Percentiles rank a stretch among this genome's conserved stretches.
Evolutionary conservation across 1,140 invertebrate species (phyloP).

Genomic region (Megalopta genalis): DNA sequence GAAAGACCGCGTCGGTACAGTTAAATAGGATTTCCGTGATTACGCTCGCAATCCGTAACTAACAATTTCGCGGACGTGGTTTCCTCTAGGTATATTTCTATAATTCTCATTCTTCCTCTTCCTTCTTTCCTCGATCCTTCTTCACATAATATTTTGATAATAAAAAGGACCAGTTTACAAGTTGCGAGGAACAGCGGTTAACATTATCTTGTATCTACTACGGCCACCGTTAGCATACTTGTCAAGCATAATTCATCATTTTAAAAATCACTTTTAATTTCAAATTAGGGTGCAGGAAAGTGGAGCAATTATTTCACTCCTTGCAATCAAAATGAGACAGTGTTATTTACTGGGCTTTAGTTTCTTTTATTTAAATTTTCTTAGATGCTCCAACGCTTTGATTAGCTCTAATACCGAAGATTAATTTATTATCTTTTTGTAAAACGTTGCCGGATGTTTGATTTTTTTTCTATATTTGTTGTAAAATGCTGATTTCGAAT

Average conservation of each 20-base stretch:
- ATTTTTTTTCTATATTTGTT: no score
- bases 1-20: conserved; percentile 39
- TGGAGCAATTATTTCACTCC: background rate
- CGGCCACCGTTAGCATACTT: background rate
- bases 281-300: background rate
- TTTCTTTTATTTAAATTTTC: no score
- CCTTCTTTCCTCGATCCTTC: background rate
- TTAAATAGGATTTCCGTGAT: conserved; percentile 55
- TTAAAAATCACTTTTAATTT: background rate
- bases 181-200: background rate
- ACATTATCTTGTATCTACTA: background rate
- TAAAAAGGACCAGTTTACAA: background rate
- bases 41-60: conserved; percentile 35
- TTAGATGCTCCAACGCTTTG: no score
- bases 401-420: no score
- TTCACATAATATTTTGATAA: background rate
- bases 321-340: background rate
- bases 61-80: conserved; percentile 5
- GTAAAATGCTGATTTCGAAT: no score
- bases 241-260: background rate
- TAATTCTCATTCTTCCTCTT: background rate
- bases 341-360: background rate
- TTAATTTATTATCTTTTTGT: no score
- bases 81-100: background rate
- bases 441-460: no score